A percentile compares a stretch with the other conserved stretches of the same genome.
These are phyloP conservation scores for Cottus gobio DNA, from an alignment of 2,113 vertebrate genomes.

Conservation along the genomic window DNA sequence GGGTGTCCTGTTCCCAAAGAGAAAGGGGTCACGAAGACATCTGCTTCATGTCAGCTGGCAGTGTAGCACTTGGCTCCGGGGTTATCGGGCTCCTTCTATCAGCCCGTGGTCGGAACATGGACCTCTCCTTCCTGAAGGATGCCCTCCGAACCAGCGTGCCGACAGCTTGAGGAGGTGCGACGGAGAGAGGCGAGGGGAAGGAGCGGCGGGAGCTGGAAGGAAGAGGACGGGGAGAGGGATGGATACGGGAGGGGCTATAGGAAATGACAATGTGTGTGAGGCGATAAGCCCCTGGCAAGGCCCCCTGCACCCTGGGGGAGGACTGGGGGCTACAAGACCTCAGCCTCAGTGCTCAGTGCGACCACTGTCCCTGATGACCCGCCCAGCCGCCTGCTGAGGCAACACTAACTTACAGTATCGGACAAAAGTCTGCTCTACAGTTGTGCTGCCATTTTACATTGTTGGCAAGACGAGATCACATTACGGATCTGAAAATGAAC, in stretches of 20 bases:
- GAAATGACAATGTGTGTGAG: conserved; percentile 75
- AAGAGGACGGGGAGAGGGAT: conserved; percentile 31
- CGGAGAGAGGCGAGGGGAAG: conserved; percentile 34
- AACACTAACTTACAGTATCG: conserved; percentile 19
- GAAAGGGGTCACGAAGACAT: conserved; percentile 70
- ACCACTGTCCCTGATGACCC: conserved; percentile 55
- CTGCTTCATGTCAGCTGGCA: conserved; percentile 80
- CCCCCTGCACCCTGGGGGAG: conserved; percentile 54
- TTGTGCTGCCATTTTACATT: neutral
- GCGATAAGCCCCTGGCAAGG: conserved; percentile 68
- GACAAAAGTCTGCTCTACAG: neutral
- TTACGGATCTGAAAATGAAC: neutral
- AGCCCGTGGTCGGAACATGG: conserved; percentile 73
- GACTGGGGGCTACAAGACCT: conserved; percentile 68
- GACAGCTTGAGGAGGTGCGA: conserved; percentile 71
- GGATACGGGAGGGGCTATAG: conserved; percentile 40
- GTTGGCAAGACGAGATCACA: neutral
- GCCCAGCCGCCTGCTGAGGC: conserved; percentile 17
- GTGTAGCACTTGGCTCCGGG: conserved; percentile 67
- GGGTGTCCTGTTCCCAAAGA: conserved; percentile 71
- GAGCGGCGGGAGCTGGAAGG: conserved; percentile 26
- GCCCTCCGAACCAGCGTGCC: conserved; percentile 62
- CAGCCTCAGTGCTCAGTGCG: conserved; percentile 55
- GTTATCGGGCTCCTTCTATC: conserved; percentile 79
- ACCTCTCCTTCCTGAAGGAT: conserved; percentile 75